Percentiles rank a stretch among this genome's conserved stretches.
Evolutionary conservation across 2,797 vertebrate species (phyloP).

Genomic region (Sebastes jordani): DNA sequence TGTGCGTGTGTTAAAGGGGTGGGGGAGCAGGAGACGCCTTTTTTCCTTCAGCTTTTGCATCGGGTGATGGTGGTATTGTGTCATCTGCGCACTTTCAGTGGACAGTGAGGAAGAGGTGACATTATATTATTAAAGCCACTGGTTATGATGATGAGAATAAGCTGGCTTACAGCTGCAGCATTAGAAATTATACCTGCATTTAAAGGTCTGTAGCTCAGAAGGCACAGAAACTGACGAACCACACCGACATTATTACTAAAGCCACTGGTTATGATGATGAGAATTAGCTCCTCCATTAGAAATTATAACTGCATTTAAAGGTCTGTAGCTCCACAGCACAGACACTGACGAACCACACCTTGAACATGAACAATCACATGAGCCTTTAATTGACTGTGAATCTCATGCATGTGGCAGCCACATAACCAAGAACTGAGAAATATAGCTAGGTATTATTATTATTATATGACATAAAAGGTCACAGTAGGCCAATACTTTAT

Average conservation of each 20-base stretch:
- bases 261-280: slow-evolving; percentile 3
- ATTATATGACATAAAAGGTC: background rate
- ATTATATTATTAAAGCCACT: slow-evolving; percentile 53
- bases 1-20: slow-evolving; percentile 38
- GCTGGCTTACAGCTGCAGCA: slow-evolving; percentile 37
- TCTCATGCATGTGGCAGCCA: slow-evolving; percentile 27
- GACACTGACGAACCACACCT: slow-evolving; percentile 78
- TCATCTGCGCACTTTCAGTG: slow-evolving; percentile 40
- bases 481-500: background rate
- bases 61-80: slow-evolving; percentile 39
- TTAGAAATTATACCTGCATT: slow-evolving; percentile 48
- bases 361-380: slow-evolving; percentile 62
- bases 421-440: background rate
- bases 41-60: slow-evolving; percentile 34
- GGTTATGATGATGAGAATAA: slow-evolving; percentile 5
- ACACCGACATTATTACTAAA: slow-evolving; percentile 67
- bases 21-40: slow-evolving; percentile 66
- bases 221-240: slow-evolving; percentile 63
- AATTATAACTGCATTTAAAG: slow-evolving; percentile 46
- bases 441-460: background rate
- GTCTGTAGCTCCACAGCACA: slow-evolving; percentile 25
- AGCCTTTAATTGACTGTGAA: slow-evolving; percentile 52
- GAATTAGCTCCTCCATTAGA: slow-evolving; percentile 13
- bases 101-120: slow-evolving; percentile 46
- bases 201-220: slow-evolving; percentile 23